Base-by-base conservation (phyloP, 2,888 invertebrate species). In the Drosophila subquinaria region DNA sequence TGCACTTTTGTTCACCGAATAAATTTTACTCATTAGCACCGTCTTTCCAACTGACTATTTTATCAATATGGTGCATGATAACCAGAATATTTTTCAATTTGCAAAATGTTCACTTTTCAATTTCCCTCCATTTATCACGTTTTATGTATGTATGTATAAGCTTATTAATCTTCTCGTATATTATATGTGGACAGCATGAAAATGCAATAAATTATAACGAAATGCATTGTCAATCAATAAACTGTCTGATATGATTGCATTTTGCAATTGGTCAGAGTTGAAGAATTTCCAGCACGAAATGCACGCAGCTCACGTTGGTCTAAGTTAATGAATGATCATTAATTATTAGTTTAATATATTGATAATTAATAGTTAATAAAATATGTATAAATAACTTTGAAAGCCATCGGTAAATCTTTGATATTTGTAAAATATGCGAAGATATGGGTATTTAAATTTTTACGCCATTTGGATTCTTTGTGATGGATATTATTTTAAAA, bases 141-240 rank as follows among this genome's bases (percentile, higher is more conserved):
- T 61, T 5, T 35, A 11, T 45, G 5, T 35, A 11, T 45, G 5
- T 27, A 27, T 27, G 27, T 27, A 35, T 27, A 23, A 45, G 15
- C 10, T n/a, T 45, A 42, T 51, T 23, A 23, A 61, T 43, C 36
- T 47, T 23, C 27, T 40, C 47, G 23, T 38, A 43, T 35, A 53
- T 51, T 3, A 17, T 9, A 42, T 57, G 33, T 51, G 35, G 48
- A 55, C 74, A 47, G 57, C 51, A 63, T 63, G 67, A 60, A 35
- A 52, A 42, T 61, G 47, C 43, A 61, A 64, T 79, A 20, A 48
- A 53, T 79, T 43, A 65, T 62, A 52, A 30, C 56, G 47, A 42
- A 57, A 40, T 79, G 15, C 73, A 43, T 36, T 62, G 51, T 52
- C 65, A 66, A 63, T 66, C 79, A 79, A 74, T 75, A 74, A 63